Conservation (phyloP, 2,888 invertebrate genomes). For the Cantharis rustica region DNA sequence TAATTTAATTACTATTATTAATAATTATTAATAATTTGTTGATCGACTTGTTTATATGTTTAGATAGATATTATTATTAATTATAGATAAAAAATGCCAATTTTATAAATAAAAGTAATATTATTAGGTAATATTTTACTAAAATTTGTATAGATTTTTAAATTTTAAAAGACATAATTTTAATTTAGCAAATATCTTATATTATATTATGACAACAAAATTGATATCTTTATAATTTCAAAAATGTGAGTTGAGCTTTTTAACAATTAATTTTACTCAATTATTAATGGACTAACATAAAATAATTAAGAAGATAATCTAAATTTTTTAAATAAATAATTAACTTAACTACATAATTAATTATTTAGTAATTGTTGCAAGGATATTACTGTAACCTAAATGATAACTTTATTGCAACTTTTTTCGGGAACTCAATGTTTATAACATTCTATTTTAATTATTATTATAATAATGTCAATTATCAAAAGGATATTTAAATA, state of each 20-base stretch:
- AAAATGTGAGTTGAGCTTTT: not conserved
- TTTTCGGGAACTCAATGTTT: not conserved
- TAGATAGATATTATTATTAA: not conserved
- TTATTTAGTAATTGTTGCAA: not conserved
- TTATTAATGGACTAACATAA: not conserved
- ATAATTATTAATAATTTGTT: too few relatives aligned
- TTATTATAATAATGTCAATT: not conserved
- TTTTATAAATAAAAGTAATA: not conserved
- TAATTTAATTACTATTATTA: too few relatives aligned
- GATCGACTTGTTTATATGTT: not conserved
- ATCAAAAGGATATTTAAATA: not conserved
- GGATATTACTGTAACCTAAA: not conserved
- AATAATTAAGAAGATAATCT: not conserved
- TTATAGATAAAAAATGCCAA: not conserved
- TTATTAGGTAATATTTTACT: not conserved
- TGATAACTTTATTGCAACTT: not conserved
- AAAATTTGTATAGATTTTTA: not conserved
- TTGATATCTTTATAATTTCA: not conserved
- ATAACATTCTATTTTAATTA: not conserved
- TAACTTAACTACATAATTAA: not conserved
- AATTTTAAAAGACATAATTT: not conserved
- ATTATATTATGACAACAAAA: not conserved
- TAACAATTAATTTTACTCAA: not conserved
- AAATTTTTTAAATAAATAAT: not conserved
- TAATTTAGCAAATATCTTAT: not conserved